These are phyloP conservation scores for Copidosoma floridanum DNA, from an alignment of 1,140 invertebrate genomes.

Conservation along the genomic window DNA sequence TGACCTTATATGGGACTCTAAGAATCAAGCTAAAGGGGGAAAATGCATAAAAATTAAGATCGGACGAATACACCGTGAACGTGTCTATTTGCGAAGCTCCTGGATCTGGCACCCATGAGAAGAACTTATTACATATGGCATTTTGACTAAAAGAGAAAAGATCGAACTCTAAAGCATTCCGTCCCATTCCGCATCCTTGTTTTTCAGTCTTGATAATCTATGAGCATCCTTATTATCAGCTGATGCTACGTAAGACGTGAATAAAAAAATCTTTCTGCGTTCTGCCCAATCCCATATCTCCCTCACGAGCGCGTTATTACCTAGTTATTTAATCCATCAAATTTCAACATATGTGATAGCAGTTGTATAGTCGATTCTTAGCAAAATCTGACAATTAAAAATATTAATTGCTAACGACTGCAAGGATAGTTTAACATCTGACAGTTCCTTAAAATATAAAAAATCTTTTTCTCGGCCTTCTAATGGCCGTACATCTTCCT, in stretches of 20 bases:
- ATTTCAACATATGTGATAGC: constrained; percentile 32
- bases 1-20: neutral
- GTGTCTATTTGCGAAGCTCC: constrained; percentile 25
- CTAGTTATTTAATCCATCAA: constrained; percentile 25
- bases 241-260: constrained; percentile 26
- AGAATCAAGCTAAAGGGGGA: constrained; percentile 15
- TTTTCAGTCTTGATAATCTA: constrained; percentile 22
- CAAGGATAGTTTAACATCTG: neutral
- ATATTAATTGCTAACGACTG: constrained; percentile 15
- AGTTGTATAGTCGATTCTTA: constrained; percentile 35
- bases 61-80: constrained; percentile 23
- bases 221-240: constrained; percentile 34
- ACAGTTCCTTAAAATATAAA: constrained; percentile 42
- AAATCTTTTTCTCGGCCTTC: neutral
- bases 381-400: constrained; percentile 28
- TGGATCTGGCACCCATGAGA: constrained; percentile 31
- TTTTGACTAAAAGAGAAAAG: constrained; percentile 33
- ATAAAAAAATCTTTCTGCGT: neutral
- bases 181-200: constrained; percentile 34
- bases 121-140: constrained; percentile 32
- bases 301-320: neutral
- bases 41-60: constrained; percentile 20
- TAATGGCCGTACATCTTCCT: constrained; percentile 14
- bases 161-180: constrained; percentile 30
- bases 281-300: constrained; percentile 25